These are phyloP conservation scores for Nowickia ferox DNA, from an alignment of 2,888 invertebrate species.

Conservation along the genomic window DNA sequence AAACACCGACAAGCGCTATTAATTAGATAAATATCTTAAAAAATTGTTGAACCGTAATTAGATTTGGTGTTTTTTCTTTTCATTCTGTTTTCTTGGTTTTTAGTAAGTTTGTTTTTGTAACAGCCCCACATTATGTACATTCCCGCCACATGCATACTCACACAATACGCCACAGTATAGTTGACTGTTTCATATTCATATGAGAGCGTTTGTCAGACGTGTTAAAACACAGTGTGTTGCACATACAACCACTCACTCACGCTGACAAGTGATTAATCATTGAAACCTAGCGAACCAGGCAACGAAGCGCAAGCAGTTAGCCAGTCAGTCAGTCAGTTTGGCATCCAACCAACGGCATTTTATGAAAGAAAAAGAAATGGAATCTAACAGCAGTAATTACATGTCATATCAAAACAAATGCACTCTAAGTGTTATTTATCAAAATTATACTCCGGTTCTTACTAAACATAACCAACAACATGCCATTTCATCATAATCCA, in stretches of 20 bases:
- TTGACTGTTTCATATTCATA: constrained; percentile 67
- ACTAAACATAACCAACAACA: constrained; percentile 10
- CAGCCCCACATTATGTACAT: constrained; percentile 41
- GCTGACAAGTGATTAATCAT: constrained; percentile 71
- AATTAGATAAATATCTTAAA: constrained; percentile 83
- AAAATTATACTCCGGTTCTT: constrained; percentile 30
- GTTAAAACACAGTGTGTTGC: constrained; percentile 60
- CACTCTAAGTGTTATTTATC: constrained; percentile 69
- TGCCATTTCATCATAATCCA: constrained; percentile 45
- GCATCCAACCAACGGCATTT: constrained; percentile 68
- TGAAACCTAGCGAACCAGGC: constrained; percentile 55
- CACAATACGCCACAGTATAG: constrained; percentile 55
- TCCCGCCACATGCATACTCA: constrained; percentile 43
- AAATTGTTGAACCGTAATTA: constrained; percentile 84
- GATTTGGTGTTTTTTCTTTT: constrained; percentile 78
- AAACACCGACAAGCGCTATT: constrained; percentile 78
- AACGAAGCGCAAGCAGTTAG: constrained; percentile 35
- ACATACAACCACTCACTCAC: constrained; percentile 29
- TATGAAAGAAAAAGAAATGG: constrained; percentile 58
- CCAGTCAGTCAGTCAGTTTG: constrained; percentile 8
- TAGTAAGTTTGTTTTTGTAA: constrained; percentile 48
- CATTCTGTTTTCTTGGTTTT: constrained; percentile 30
- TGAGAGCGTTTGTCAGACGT: constrained; percentile 62
- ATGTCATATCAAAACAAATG: constrained; percentile 72
- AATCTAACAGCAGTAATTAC: constrained; percentile 71